Evolutionary conservation across 2,888 invertebrate species (phyloP), one percentile per base, ranked within the genome.

Genomic region (Branchellion lobata): DNA sequence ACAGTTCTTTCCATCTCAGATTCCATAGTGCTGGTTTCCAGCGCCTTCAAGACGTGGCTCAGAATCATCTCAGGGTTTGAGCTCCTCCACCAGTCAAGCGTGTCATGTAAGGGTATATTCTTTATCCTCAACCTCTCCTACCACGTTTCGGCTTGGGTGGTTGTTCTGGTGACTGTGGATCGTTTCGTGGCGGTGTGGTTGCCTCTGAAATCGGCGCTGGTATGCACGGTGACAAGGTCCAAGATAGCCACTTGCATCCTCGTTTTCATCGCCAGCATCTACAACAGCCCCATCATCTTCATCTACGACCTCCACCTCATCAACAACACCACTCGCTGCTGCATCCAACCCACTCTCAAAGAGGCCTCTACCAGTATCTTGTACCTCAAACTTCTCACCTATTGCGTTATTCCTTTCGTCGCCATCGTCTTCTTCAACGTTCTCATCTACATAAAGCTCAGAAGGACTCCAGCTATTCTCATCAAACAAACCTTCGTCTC

Each of bases 11-110:
- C 86, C 0, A 81, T 85, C 24, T 85, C 85, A 3, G 86, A 86
- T 81, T 85, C 85, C 0, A 72, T 83, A 0, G 85, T 86, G 5
- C 82, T 86, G 14, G 84, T 85, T 80, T 81, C 85, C n/a, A 86
- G 85, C 81, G 86, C 84, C 24, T 84, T 86, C 51, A 85, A 86
- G 81, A 85, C 86, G 0, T 86, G 86, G 85, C 82, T 86, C 21
- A 81, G 84, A 1, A 82, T 84, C 3, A 80, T 84, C 36, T 83
- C 84, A 11, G 84, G 83, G 2, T 83, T 85, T 75, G 86, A 86
- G 80, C 80, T 86, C 65, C 83, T 86, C n/a, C 85, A 85, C 72
- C 81, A 84, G 0, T 85, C 85, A 2, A 79, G 81, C 14, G 83
- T 83, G 14, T 82, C 84, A 27, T 86, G 86, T 81, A 85, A 86